Percentiles rank a stretch among this genome's conserved stretches.
These are phyloP conservation scores for Brienomyrus brachyistius DNA, from an alignment of 2,113 vertebrate species.

Conservation along the genomic window DNA sequence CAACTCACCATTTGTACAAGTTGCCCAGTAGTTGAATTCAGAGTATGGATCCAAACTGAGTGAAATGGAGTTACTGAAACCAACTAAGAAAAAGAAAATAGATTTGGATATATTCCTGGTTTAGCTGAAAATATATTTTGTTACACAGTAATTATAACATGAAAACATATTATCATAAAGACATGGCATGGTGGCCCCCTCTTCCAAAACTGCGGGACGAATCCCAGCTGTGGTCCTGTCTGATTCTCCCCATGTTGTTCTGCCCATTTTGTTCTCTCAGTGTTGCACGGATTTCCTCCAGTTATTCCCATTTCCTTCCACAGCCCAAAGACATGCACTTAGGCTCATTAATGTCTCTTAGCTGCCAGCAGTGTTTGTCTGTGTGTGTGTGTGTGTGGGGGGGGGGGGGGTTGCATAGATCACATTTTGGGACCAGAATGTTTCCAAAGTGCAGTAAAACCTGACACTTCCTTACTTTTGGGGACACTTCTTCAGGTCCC, in stretches of 20 bases:
- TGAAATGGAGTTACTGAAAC: constrained; percentile 37
- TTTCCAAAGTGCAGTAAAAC: no score
- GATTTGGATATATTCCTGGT: background rate
- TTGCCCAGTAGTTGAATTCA: constrained; percentile 59
- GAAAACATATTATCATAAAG: background rate
- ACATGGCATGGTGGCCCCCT: background rate
- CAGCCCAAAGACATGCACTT: background rate
- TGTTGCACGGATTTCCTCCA: background rate
- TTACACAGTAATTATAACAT: background rate
- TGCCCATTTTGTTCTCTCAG: background rate
- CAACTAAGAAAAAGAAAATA: constrained; percentile 32
- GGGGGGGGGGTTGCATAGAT: no score
- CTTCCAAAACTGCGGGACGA: background rate
- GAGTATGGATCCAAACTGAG: constrained; percentile 60
- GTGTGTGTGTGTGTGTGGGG: background rate
- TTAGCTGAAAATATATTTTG: background rate
- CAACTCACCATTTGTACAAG: constrained; percentile 57
- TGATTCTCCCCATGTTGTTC: background rate
- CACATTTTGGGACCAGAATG: no score
- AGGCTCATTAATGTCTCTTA: background rate
- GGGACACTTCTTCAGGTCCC: no score
- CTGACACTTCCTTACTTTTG: no score
- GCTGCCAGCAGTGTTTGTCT: background rate
- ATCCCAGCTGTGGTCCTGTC: background rate
- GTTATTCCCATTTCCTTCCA: background rate